Percentiles rank a stretch among this genome's conserved stretches.
Evolutionary conservation across 2,888 invertebrate species (phyloP).

Genomic region (Agelastica alni): DNA sequence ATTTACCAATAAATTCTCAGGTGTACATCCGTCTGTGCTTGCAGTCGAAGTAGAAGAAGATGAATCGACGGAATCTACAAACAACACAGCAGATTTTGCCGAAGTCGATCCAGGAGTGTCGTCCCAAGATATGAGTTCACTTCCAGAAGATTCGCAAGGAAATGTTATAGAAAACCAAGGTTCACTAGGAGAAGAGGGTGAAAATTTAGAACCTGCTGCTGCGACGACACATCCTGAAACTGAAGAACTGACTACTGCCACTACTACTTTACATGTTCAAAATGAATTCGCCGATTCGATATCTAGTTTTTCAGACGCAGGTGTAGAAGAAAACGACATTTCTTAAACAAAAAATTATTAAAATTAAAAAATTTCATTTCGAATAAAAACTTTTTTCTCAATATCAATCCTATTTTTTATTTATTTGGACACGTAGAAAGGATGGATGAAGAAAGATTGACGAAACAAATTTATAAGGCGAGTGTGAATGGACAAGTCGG

Average conservation of each 20-base stretch:
- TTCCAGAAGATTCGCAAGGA: conserved; percentile 38
- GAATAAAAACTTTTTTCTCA: too few relatives aligned
- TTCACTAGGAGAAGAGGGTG: conserved; percentile 3
- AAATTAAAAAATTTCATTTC: too few relatives aligned
- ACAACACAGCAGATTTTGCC: conserved; percentile 41
- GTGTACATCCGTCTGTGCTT: conserved; percentile 53
- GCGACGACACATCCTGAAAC: conserved; percentile 28
- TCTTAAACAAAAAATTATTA: too few relatives aligned
- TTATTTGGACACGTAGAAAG: too few relatives aligned
- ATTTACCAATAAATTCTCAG: too few relatives aligned
- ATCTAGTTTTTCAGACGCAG: conserved; percentile 29
- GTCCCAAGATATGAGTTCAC: conserved; percentile 39
- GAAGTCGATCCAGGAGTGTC: conserved; percentile 42
- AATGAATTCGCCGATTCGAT: conserved; percentile 37
- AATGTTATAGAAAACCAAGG: conserved; percentile 1
- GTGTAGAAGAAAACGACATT: too few relatives aligned
- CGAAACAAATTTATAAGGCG: too few relatives aligned
- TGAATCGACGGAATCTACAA: conserved; percentile 27
- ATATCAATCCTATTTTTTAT: too few relatives aligned
- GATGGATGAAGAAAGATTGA: too few relatives aligned
- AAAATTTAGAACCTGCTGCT: background rate
- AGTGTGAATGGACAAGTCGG: too few relatives aligned
- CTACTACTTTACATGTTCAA: too few relatives aligned
- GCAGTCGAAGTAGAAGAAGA: conserved; percentile 46
- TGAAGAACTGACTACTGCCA: too few relatives aligned